Base-by-base conservation (phyloP, 2,888 invertebrate genomes). In the Eupithecia centaureata region DNA sequence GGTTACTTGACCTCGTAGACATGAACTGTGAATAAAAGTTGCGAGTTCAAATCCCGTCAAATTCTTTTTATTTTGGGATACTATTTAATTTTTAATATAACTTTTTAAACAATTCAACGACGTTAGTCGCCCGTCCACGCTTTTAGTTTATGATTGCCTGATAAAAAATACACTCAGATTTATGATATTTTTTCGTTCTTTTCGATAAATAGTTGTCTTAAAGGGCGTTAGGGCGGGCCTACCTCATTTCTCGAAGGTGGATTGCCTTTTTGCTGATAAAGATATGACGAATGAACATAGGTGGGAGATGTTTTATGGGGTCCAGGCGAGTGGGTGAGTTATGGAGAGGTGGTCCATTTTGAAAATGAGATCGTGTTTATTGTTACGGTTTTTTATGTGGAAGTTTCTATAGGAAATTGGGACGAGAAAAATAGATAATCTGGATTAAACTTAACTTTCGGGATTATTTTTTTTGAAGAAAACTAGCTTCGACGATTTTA, bases 201-300 rank as follows among this genome's bases (percentile, higher is more conserved):
- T 75, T 81, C 86, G 87, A 90, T 91, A 91, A 92, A 90, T 91
- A 91, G 91, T 91, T 90, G 90, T 90, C 88, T 90, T 87, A 87
- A 82, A 85, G 90, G 87, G 84, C 82, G 76, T 76, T 73, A 85
- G 89, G 90, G 87, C 85, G 84, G 79, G 81, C 77, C 79, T 75
- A 76, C 77, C 86, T 89, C 90, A 90, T 91, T 89, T 90, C 86
- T 89, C 79, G 74, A 86, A 90, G 90, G 88, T 88, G 86, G 86
- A 86, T 87, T 85, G 87, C 87, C 79, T 84, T 89, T 89, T 87
- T 86, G 87, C 88, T 89, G 90, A 90, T 91, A 91, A 91, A 86
- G 86, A 84, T 79, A 89, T 89, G 89, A 89, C 86, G 87, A 86
- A 89, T 89, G 88, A 86, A 80, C 73, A 79, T 81, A 83, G 84